Percentiles rank a stretch among this genome's conserved stretches.
Evolutionary conservation across 2,888 invertebrate genomes (phyloP).

Genomic region (Eudemis profundana): DNA sequence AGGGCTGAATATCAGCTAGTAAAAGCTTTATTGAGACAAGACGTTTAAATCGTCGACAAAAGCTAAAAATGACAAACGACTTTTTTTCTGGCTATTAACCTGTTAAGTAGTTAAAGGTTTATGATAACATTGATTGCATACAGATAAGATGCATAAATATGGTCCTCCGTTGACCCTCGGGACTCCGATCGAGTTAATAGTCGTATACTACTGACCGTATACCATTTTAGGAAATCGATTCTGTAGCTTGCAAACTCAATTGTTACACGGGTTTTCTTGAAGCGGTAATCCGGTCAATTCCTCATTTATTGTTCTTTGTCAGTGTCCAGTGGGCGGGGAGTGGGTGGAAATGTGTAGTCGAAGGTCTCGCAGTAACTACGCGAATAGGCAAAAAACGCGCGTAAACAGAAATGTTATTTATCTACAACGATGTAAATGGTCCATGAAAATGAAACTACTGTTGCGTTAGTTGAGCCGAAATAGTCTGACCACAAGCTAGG

Average conservation of each 20-base stretch:
- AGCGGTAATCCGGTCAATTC: conserved; percentile 36
- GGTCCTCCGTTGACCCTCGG: no score
- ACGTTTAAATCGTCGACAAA: no score
- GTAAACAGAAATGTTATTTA: conserved; percentile 20
- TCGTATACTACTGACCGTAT: not conserved
- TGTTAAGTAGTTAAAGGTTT: no score
- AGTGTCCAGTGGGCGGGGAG: conserved; percentile 62
- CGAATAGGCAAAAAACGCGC: conserved; percentile 36
- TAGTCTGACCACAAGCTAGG: conserved; percentile 30
- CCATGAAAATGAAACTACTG: conserved; percentile 21
- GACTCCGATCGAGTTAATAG: not conserved
- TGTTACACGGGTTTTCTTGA: conserved; percentile 10
- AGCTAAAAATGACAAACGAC: no score
- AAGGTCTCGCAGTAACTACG: conserved; percentile 56
- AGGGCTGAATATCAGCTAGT: no score
- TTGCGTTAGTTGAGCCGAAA: conserved; percentile 15
- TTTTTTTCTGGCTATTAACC: no score
- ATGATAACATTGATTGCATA: no score
- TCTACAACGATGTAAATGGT: conserved; percentile 15
- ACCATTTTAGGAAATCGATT: conserved; percentile 10
- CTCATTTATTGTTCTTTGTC: conserved; percentile 57
- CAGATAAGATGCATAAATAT: no score
- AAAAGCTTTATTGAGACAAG: no score
- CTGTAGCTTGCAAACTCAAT: not conserved
- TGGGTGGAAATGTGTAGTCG: conserved; percentile 60